Evolutionary conservation across 2,797 vertebrate genomes (phyloP), one percentile per base, ranked within the genome.

Genomic region (Selene dorsalis): DNA sequence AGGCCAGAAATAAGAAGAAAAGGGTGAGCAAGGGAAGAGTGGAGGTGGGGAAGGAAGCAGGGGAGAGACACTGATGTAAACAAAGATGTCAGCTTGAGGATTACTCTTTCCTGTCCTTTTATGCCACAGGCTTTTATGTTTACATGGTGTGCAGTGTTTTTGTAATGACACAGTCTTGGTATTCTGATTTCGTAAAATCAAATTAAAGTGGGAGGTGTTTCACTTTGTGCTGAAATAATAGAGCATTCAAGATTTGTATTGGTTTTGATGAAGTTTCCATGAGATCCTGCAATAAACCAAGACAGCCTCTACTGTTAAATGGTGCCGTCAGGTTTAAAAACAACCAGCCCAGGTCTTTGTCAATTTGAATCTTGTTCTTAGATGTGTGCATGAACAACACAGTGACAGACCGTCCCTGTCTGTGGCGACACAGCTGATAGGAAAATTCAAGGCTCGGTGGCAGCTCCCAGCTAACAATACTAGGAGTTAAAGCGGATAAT

Each of bases 1-100:
- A 39, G n/a, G 38, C 39, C 67, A 79, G n/a, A 79, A 71, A 75
- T 61, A 76, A 72, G 58, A 48, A 76, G 38, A 74, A 64, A 78
- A n/a, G 28, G 7, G 45, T 24, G 26, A 60, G 41, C 26, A 32
- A 74, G 56, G 59, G 22, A 53, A 72, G 50, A 58, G 50, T 75
- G 65, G 38, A 84, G 75, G 56, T 55, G 57, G 75, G 48, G 24
- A 71, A 73, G 70, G 71, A 80, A 78, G 57, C 68, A 52, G 16
- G 24, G 35, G 67, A 75, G 63, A 74, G 39, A 73, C 63, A 63
- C 3, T 64, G 24, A 78, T 65, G 58, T 77, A 68, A 87, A 81
- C 70, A 89, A 69, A 82, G 39, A 48, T 59, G 32, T 45, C 41
- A 78, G 12, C 5, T 48, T 28, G 6, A 75, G 14, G n/a, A 62